Evolutionary conservation across 2,797 vertebrate species (phyloP).

Genomic region (Orestias chungarensis): DNA sequence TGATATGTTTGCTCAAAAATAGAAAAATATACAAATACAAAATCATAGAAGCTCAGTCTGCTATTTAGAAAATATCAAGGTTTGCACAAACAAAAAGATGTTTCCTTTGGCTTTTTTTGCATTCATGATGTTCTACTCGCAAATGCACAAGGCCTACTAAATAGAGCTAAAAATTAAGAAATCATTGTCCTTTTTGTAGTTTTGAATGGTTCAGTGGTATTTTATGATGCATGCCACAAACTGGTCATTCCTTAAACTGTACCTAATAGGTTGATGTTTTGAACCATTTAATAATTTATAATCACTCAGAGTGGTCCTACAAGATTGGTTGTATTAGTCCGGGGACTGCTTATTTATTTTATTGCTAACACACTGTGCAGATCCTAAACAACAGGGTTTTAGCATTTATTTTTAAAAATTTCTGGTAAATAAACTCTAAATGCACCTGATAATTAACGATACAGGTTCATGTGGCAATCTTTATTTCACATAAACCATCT

Average conservation of each 20-base stretch:
- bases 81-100: background rate
- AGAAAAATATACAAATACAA: background rate
- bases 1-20: background rate
- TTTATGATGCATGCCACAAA: background rate
- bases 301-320: no score
- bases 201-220: background rate
- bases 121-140: no score
- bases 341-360: no score
- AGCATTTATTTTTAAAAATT: background rate
- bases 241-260: background rate
- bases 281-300: background rate
- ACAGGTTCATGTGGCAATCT: background rate
- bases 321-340: no score
- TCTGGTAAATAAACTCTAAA: background rate
- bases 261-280: background rate
- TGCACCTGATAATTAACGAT: background rate
- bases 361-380: background rate
- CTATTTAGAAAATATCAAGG: background rate
- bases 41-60: background rate
- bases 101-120: background rate
- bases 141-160: background rate
- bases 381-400: background rate
- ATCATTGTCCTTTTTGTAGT: background rate
- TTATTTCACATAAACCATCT: background rate
- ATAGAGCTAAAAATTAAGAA: background rate